phyloP scores from a whole-genome alignment of 2,797 vertebrate genomes.

The Petrocephalus schoutedeni region DNA sequence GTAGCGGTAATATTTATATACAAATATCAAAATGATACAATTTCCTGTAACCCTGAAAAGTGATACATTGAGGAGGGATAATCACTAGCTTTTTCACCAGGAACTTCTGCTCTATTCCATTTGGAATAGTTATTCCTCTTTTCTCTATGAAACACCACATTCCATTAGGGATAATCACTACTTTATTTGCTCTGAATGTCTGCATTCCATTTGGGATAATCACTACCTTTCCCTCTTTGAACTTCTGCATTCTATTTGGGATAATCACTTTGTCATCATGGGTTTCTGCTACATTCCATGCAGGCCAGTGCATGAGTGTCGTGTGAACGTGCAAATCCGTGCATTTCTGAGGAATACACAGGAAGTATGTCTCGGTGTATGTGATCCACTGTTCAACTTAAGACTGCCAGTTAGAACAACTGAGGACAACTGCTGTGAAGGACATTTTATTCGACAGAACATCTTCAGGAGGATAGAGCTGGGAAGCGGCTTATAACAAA shows the following conservation, averaged over 20 bases:
- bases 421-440: neutral
- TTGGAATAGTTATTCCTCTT: neutral
- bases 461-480: neutral
- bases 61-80: neutral
- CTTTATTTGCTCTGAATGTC: neutral
- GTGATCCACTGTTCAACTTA: too few species aligned
- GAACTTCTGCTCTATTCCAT: neutral
- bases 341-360: neutral
- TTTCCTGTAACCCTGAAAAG: neutral
- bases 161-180: too few species aligned
- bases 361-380: conserved; percentile 17
- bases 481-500: neutral
- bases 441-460: conserved; percentile 1
- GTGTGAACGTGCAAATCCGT: neutral
- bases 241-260: neutral
- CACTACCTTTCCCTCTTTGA: neutral
- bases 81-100: neutral
- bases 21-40: neutral
- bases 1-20: neutral
- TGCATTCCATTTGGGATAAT: neutral
- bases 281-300: neutral
- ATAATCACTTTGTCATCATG: neutral
- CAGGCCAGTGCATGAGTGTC: neutral
- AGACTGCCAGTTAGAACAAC: neutral
- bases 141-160: neutral